These are phyloP conservation scores for Tetranychus piercei DNA, from an alignment of 2,888 invertebrate species.

Conservation along the genomic window DNA sequence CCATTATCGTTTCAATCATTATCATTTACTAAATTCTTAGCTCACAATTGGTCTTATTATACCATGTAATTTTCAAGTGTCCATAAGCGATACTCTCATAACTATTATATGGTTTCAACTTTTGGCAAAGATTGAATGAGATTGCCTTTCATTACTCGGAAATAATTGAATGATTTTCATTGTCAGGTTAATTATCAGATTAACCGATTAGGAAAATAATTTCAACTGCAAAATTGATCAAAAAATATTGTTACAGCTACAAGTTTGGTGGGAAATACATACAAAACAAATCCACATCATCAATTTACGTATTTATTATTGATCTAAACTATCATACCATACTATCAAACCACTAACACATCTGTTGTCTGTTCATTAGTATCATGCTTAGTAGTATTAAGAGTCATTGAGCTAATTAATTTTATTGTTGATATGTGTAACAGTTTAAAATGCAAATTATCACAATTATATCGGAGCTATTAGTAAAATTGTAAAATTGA, in stretches of 20 bases:
- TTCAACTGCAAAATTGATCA: neutral
- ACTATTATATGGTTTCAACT: too few species aligned
- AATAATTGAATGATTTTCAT: neutral
- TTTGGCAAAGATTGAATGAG: neutral
- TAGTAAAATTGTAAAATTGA: neutral
- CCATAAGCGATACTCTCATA: too few species aligned
- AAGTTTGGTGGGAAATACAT: neutral
- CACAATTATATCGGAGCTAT: neutral
- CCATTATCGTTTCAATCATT: too few species aligned
- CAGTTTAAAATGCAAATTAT: neutral
- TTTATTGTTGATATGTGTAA: neutral
- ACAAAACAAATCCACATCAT: constrained; percentile 16
- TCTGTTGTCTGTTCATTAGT: neutral
- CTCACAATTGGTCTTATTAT: too few species aligned
- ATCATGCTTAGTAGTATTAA: neutral
- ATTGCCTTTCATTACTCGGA: neutral
- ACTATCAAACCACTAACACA: neutral
- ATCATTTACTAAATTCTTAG: too few species aligned
- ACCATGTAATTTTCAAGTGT: too few species aligned
- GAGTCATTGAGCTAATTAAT: neutral
- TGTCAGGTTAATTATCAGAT: neutral
- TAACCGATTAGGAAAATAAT: neutral
- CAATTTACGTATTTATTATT: neutral
- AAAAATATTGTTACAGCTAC: neutral
- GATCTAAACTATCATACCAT: neutral